Conservation (phyloP, 2,888 invertebrate species). For the Leuctra nigra region DNA sequence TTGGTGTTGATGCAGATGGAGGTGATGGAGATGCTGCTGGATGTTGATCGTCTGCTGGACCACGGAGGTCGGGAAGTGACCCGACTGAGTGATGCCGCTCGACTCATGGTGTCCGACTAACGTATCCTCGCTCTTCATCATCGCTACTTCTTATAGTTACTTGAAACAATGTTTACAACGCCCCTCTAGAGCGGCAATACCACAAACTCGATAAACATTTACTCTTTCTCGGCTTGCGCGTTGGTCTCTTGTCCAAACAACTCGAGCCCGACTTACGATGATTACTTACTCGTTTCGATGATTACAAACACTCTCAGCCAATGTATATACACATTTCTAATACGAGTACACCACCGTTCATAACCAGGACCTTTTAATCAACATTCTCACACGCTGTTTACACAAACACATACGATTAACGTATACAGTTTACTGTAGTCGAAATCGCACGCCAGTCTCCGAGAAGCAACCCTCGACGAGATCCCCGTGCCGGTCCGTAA, state of each 20-base stretch:
- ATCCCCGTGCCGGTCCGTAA: no score
- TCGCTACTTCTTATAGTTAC: no score
- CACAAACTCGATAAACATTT: constrained; percentile 31
- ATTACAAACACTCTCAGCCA: constrained; percentile 22
- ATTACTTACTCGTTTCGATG: constrained; percentile 15
- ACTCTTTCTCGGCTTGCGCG: constrained; percentile 23
- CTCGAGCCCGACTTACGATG: constrained; percentile 8
- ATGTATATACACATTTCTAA: constrained; percentile 24
- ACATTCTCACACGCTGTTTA: not conserved
- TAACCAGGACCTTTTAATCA: constrained; percentile 14
- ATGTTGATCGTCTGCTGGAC: constrained; percentile 32
- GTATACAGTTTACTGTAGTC: constrained; percentile 17
- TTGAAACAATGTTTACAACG: constrained; percentile 11
- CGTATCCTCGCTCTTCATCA: constrained; percentile 29
- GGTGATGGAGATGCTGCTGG: constrained; percentile 41
- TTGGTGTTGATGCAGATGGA: constrained; percentile 41
- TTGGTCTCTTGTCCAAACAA: constrained; percentile 26
- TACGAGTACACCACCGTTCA: constrained; percentile 13
- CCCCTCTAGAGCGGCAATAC: constrained; percentile 20
- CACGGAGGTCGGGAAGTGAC: constrained; percentile 22
- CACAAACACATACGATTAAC: constrained; percentile 11
- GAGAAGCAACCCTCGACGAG: no score
- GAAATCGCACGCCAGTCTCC: no score
- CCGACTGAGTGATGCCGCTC: constrained; percentile 26
- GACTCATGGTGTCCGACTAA: constrained; percentile 22